Evolutionary conservation across 1,140 invertebrate genomes (phyloP).

Genomic region (Coenobita brevimanus): DNA sequence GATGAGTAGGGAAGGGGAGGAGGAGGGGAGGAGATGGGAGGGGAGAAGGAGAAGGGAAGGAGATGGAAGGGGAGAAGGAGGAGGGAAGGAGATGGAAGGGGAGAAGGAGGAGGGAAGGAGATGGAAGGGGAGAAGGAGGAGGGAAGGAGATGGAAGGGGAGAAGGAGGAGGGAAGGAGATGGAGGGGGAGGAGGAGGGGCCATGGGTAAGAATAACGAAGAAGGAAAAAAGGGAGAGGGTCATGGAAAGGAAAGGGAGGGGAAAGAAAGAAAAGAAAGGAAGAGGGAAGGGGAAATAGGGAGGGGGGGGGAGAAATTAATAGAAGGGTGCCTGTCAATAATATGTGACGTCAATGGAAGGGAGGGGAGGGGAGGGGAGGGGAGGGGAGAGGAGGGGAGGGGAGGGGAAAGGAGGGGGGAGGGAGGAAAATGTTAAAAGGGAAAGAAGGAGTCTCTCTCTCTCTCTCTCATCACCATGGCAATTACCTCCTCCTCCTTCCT

Average conservation of each 20-base stretch:
- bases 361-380: too few relatives aligned
- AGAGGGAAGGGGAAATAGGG: not conserved
- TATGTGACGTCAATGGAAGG: not conserved
- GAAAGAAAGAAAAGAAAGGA: not conserved
- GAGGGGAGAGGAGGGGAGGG: too few relatives aligned
- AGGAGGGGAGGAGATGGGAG: not conserved
- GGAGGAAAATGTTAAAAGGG: not conserved
- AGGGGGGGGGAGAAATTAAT: not conserved
- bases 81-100: too few relatives aligned
- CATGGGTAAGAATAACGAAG: not conserved
- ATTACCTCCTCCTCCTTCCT: too few relatives aligned
- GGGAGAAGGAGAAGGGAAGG: too few relatives aligned
- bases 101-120: conserved; percentile 1
- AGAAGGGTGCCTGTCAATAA: not conserved
- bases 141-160: not conserved
- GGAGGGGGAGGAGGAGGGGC: not conserved
- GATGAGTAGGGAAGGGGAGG: not conserved
- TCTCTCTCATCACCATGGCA: too few relatives aligned
- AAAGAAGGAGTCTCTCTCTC: too few relatives aligned
- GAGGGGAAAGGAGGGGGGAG: too few relatives aligned
- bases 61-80: too few relatives aligned
- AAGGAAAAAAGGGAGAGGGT: too few relatives aligned
- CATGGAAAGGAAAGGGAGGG: not conserved
- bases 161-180: not conserved
- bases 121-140: not conserved